phyloP scores from a whole-genome alignment of 1,140 invertebrate species.

The Vanessa tameamea region DNA sequence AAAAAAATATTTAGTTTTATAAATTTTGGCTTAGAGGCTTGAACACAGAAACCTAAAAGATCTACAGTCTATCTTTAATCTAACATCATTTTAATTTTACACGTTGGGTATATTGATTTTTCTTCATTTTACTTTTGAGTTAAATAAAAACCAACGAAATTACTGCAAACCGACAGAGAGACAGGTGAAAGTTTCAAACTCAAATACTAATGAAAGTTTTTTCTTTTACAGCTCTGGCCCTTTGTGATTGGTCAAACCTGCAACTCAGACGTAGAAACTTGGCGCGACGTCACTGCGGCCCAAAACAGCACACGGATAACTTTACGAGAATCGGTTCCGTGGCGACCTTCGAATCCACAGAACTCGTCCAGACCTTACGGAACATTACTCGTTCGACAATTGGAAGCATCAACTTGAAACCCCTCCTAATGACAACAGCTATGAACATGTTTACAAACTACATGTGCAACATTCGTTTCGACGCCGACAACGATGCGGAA shows the following conservation, averaged over 20 bases:
- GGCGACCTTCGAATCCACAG: slow-evolving; percentile 82
- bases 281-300: slow-evolving; percentile 88
- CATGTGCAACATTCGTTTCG: slow-evolving; percentile 89
- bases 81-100: too few relatives aligned
- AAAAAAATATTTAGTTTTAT: too few relatives aligned
- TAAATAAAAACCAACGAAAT: neutral
- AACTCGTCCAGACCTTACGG: slow-evolving; percentile 82
- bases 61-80: too few relatives aligned
- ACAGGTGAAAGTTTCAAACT: too few relatives aligned
- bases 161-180: neutral
- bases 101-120: too few relatives aligned
- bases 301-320: slow-evolving; percentile 85
- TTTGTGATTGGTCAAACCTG: slow-evolving; percentile 92
- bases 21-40: too few relatives aligned
- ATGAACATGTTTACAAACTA: slow-evolving; percentile 93
- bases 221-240: slow-evolving; percentile 87
- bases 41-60: too few relatives aligned
- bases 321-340: slow-evolving; percentile 85
- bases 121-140: neutral
- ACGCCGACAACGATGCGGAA: slow-evolving; percentile 83
- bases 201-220: neutral
- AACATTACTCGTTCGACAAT: slow-evolving; percentile 51
- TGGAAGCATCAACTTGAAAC: slow-evolving; percentile 66
- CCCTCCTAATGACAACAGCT: slow-evolving; percentile 84
- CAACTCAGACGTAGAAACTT: slow-evolving; percentile 90